Evolutionary conservation across 2,113 vertebrate genomes (phyloP).

Genomic region (Microtus montanus): DNA sequence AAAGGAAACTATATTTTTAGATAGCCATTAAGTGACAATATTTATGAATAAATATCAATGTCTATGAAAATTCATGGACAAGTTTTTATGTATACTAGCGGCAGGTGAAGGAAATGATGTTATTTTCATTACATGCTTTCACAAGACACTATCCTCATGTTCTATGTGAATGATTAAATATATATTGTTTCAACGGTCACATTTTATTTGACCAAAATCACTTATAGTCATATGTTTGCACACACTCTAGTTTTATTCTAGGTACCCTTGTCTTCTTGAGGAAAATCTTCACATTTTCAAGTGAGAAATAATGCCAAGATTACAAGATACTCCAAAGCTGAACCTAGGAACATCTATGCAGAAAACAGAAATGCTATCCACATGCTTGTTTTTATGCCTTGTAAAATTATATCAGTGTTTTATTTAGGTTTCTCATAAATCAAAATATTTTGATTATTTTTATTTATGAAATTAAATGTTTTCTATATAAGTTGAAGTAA

Average conservation of each 20-base stretch:
- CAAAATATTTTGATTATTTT: conserved; percentile 14
- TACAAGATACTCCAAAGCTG: background rate
- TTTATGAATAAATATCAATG: background rate
- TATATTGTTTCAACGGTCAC: background rate
- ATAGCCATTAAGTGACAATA: background rate
- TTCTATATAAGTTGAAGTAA: background rate
- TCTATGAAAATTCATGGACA: background rate
- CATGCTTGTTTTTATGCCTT: background rate
- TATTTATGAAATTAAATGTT: conserved; percentile 14
- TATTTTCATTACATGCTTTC: background rate
- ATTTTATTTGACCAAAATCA: background rate
- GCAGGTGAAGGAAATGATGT: background rate
- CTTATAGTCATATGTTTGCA: background rate
- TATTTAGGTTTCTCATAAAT: background rate
- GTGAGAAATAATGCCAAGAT: background rate
- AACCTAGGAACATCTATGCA: background rate
- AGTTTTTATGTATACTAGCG: background rate
- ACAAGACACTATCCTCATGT: background rate
- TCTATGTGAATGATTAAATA: background rate
- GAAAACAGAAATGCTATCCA: background rate
- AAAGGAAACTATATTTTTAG: conserved; percentile 9
- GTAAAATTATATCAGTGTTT: background rate
- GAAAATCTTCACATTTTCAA: background rate
- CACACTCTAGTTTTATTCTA: background rate
- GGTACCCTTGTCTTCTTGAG: background rate